A percentile compares a stretch with the other conserved stretches of the same genome.
Conservation (phyloP, 23 tunicate species). For the Ascidia mentula region DNA sequence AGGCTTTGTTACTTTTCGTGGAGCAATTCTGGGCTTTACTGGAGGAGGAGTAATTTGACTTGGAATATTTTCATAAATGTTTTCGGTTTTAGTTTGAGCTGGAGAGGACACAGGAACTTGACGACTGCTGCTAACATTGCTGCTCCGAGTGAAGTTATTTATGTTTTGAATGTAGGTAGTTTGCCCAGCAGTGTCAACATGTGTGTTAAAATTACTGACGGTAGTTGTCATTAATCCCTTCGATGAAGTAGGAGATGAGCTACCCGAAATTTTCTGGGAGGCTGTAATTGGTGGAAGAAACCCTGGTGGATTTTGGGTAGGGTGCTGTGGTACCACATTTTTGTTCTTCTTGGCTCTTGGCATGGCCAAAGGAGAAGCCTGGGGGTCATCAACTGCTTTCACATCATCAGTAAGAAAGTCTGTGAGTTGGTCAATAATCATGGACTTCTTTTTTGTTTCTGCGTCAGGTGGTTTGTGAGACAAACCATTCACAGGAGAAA, state of each 20-base stretch:
- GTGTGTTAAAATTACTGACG: not conserved
- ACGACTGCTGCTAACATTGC: not conserved
- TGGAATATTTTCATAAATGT: not conserved
- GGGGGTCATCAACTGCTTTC: not conserved
- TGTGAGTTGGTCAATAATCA: not conserved
- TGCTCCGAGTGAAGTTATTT: no score
- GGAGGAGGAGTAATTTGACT: not conserved
- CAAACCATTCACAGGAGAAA: not conserved
- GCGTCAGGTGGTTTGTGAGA: not conserved
- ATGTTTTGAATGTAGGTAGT: no score
- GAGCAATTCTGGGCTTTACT: not conserved
- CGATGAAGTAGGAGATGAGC: not conserved
- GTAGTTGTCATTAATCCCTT: no score
- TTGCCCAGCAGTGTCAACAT: not conserved
- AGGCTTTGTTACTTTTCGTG: not conserved
- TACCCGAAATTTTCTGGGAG: not conserved
- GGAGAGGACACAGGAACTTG: not conserved
- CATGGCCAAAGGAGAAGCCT: not conserved
- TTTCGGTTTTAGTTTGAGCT: not conserved
- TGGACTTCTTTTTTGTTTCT: not conserved
- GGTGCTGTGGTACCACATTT: not conserved
- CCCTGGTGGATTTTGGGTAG: not conserved
- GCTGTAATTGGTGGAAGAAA: constrained; percentile 9
- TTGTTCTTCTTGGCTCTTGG: not conserved
- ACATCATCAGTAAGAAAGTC: not conserved